These are phyloP conservation scores for Cephalotes varians DNA, from an alignment of 2,888 invertebrate genomes.

Conservation along the genomic window DNA sequence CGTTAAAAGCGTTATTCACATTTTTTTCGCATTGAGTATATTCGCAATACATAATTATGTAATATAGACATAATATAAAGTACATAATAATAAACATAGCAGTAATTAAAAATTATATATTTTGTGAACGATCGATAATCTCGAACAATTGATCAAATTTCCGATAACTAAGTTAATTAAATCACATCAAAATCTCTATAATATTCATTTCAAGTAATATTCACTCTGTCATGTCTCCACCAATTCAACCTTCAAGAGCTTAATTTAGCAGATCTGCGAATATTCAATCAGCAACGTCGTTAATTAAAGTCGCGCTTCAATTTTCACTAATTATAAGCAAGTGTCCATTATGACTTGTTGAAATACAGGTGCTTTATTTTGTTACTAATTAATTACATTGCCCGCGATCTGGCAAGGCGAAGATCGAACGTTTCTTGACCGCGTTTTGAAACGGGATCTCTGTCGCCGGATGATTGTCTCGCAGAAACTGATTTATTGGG, in stretches of 20 bases:
- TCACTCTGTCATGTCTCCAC: neutral
- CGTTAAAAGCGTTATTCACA: too few species aligned
- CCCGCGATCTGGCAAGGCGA: neutral
- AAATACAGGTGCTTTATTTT: neutral
- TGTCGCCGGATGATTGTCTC: neutral
- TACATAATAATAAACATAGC: neutral
- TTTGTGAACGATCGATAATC: neutral
- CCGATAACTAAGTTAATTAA: neutral
- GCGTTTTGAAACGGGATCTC: neutral
- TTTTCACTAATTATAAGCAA: conserved; percentile 16
- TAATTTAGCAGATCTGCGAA: neutral
- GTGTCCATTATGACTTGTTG: conserved; percentile 4
- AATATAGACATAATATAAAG: too few species aligned
- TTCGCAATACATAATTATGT: neutral
- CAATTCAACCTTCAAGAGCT: neutral
- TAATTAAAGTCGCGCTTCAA: neutral
- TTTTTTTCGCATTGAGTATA: conserved; percentile 1
- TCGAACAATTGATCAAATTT: neutral
- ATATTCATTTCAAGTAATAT: conserved; percentile 1
- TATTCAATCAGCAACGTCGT: neutral
- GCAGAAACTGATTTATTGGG: neutral
- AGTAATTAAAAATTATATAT: neutral
- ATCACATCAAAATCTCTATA: neutral
- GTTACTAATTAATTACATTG: conserved; percentile 9
- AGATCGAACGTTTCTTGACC: neutral